phyloP scores from a whole-genome alignment of 2,797 vertebrate species.

The Orientallactaga sibirica region DNA sequence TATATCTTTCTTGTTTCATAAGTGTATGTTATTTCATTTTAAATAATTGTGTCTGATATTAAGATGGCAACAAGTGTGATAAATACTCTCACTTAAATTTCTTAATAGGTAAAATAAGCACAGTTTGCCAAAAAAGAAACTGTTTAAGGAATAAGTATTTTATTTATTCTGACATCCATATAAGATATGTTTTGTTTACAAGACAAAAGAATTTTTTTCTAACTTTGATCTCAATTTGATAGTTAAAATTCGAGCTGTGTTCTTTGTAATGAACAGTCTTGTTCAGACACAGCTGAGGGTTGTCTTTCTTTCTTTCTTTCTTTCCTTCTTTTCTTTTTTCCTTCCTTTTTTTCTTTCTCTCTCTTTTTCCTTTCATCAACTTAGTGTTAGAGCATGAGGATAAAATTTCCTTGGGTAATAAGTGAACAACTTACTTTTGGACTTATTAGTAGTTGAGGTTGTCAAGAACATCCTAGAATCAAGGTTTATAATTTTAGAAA shows the following conservation, averaged over 20 bases:
- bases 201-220: conserved; percentile 71
- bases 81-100: conserved; percentile 65
- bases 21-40: conserved; percentile 79
- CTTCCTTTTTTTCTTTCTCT: background rate
- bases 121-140: conserved; percentile 75
- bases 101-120: conserved; percentile 69
- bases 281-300: conserved; percentile 64
- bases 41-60: conserved; percentile 69
- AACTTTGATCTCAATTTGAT: conserved; percentile 72
- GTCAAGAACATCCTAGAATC: conserved; percentile 11
- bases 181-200: conserved; percentile 77
- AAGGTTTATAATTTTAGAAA: conserved; percentile 36
- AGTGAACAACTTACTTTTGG: conserved; percentile 50
- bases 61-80: conserved; percentile 67
- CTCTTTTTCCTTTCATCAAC: background rate
- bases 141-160: conserved; percentile 63
- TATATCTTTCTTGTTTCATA: conserved; percentile 79
- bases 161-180: conserved; percentile 81
- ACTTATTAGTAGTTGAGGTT: conserved; percentile 6
- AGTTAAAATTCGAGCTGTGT: conserved; percentile 80
- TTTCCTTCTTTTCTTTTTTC: background rate
- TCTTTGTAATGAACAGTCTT: conserved; percentile 74
- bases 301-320: background rate
- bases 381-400: conserved; percentile 36
- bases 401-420: conserved; percentile 45